Evolutionary conservation across 2,888 invertebrate genomes (phyloP), one percentile per base, ranked within the genome.

Genomic region (Ditylenchus weischeri): DNA sequence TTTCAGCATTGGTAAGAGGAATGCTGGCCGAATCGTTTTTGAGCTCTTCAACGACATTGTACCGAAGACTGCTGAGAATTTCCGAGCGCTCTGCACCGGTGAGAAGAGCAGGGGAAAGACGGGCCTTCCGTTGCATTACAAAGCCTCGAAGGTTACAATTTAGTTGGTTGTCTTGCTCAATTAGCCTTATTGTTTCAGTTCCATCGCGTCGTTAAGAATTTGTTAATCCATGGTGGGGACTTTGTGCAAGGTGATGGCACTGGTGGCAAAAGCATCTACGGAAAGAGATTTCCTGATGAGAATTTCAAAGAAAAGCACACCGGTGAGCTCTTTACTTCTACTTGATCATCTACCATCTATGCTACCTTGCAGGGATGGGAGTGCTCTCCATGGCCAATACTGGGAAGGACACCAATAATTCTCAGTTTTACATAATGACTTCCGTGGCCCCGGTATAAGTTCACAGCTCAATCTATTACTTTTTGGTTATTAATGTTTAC

Each of bases 101-200:
- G 96, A 96, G 83, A 92, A 93, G 83, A 96, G 96, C 0, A 95
- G 89, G 83, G 96, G 96, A 0, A 98, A 89, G 85, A 92, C 93
- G 85, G 91, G 91, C 5, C 90, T 47, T 19, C 67, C 65, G 47
- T 75, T 74, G 57, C 23, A 72, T 29, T 21, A 48, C 38, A 35
- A 29, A 13, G 10, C 2, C 29, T 29, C 21, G 1, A 21, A 29
- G 43, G 43, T 43, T 43, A 2, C 5, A 43, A 10, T 8, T 43
- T 8, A 8, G 7, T 43, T 43, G 1, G 43, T 43, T 43, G 43
- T 43, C 43, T 8, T 43, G 11, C 13, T 43, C 5, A 15, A 2
- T 43, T 3, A 43, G 15, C 11, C 15, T 43, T 43, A 2, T 43
- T 15, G 1, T 15, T 43, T 43, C 43, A 43, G 38, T 21, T 36